Conservation (phyloP, 2,113 vertebrate genomes). For the Tretioscincus oriximinensis region DNA sequence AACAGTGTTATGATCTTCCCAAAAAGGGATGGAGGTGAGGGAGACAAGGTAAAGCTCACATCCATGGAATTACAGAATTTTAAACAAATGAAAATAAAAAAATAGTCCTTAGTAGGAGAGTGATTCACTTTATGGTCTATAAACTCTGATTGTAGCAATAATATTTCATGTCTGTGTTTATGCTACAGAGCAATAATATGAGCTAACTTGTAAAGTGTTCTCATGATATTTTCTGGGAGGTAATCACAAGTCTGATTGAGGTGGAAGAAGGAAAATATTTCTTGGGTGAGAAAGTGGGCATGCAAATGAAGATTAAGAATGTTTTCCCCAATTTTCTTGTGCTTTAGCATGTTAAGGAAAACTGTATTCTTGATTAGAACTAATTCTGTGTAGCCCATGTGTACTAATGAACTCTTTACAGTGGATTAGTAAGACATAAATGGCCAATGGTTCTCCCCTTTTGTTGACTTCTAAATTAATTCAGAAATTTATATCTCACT, state of each 20-base stretch:
- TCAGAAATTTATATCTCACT: too few species aligned
- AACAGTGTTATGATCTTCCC: constrained; percentile 27
- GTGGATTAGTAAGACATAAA: too few species aligned
- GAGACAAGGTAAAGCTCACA: constrained; percentile 28
- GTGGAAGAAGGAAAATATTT: not conserved
- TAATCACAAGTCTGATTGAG: not conserved
- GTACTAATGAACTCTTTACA: too few species aligned
- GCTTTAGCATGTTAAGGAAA: too few species aligned
- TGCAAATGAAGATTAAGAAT: not conserved
- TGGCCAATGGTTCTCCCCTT: too few species aligned
- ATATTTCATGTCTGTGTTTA: constrained; percentile 30
- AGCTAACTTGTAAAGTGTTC: not conserved
- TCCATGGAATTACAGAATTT: constrained; percentile 15
- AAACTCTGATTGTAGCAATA: constrained; percentile 35
- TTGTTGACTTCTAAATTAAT: too few species aligned
- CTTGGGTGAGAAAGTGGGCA: not conserved
- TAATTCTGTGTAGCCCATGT: too few species aligned
- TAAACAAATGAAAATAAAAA: constrained; percentile 22
- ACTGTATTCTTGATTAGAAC: not conserved
- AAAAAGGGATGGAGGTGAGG: constrained; percentile 6
- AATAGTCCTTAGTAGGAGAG: constrained; percentile 26
- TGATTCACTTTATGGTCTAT: constrained; percentile 18
- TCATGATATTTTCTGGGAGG: not conserved
- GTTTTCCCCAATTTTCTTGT: not conserved
- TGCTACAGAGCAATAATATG: not conserved